Conservation (phyloP, 2,888 invertebrate genomes). For the Cryptocheilus praepositus region DNA sequence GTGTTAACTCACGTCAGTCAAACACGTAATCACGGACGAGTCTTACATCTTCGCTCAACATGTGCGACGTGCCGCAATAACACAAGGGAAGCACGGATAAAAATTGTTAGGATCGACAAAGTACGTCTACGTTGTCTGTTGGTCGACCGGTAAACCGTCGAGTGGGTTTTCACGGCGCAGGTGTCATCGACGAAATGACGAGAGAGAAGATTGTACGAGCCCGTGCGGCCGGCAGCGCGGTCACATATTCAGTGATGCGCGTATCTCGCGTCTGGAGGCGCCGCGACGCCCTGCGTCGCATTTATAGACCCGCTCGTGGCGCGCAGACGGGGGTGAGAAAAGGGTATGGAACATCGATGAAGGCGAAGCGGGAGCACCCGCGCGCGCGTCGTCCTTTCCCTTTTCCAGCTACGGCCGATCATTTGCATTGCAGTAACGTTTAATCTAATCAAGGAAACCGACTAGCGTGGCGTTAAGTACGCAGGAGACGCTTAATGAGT, state of each 20-base stretch:
- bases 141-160: slow-evolving; percentile 1
- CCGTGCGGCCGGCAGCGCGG: slow-evolving; percentile 23
- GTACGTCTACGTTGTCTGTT: too few species aligned
- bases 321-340: slow-evolving; percentile 65
- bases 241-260: slow-evolving; percentile 66
- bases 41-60: too few species aligned
- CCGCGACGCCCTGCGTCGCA: slow-evolving; percentile 64
- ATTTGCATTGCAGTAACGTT: neutral
- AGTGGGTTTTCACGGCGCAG: slow-evolving; percentile 12
- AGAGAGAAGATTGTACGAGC: slow-evolving; percentile 1
- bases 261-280: slow-evolving; percentile 69
- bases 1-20: too few species aligned
- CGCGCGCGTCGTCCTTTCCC: slow-evolving; percentile 17
- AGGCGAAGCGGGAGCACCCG: slow-evolving; percentile 28
- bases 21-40: too few species aligned
- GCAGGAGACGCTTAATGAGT: too few species aligned
- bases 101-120: too few species aligned
- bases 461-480: too few species aligned
- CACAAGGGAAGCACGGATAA: neutral
- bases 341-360: slow-evolving; percentile 34
- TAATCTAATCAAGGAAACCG: neutral
- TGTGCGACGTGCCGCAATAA: neutral
- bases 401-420: slow-evolving; percentile 13
- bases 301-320: slow-evolving; percentile 63
- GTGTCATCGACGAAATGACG: slow-evolving; percentile 19